Evolutionary conservation across 1,140 invertebrate genomes (phyloP).

Genomic region (Ptiloglossa arizonensis): DNA sequence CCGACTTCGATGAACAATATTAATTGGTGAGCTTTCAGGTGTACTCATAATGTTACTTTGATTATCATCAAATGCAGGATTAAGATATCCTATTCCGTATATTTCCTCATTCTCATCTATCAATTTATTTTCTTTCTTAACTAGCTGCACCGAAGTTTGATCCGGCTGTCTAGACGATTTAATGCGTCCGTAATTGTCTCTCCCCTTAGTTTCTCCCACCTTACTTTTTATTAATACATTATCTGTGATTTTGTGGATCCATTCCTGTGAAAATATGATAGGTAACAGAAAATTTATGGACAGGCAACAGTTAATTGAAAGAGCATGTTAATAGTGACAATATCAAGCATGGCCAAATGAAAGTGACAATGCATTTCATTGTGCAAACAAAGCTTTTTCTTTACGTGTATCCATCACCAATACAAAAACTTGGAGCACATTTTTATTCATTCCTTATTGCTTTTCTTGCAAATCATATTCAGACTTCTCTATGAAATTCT

Average conservation of each 20-base stretch:
- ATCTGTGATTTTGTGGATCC: slow-evolving; percentile 78
- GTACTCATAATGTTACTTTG: slow-evolving; percentile 55
- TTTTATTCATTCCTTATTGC: slow-evolving; percentile 35
- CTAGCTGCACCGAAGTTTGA: slow-evolving; percentile 48
- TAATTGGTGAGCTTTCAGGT: slow-evolving; percentile 67
- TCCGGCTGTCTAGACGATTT: slow-evolving; percentile 59
- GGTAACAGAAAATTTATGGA: slow-evolving; percentile 65
- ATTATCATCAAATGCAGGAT: slow-evolving; percentile 78
- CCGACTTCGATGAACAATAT: slow-evolving; percentile 64
- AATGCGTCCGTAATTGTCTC: slow-evolving; percentile 71
- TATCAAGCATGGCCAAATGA: slow-evolving; percentile 69
- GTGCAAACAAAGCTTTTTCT: slow-evolving; percentile 65
- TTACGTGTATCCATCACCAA: slow-evolving; percentile 72
- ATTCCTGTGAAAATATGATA: slow-evolving; percentile 78
- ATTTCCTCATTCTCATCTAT: slow-evolving; percentile 65
- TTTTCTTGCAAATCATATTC: slow-evolving; percentile 37
- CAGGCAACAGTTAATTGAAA: slow-evolving; percentile 60
- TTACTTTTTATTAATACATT: slow-evolving; percentile 76
- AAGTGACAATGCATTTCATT: slow-evolving; percentile 68
- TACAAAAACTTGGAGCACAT: slow-evolving; percentile 55
- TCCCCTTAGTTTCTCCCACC: slow-evolving; percentile 71
- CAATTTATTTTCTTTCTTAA: slow-evolving; percentile 64
- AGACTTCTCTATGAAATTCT: slow-evolving; percentile 51
- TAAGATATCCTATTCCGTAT: slow-evolving; percentile 78
- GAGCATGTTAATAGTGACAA: slow-evolving; percentile 70